These are phyloP conservation scores for Agrilus mali DNA, from an alignment of 2,888 invertebrate species.

Conservation along the genomic window DNA sequence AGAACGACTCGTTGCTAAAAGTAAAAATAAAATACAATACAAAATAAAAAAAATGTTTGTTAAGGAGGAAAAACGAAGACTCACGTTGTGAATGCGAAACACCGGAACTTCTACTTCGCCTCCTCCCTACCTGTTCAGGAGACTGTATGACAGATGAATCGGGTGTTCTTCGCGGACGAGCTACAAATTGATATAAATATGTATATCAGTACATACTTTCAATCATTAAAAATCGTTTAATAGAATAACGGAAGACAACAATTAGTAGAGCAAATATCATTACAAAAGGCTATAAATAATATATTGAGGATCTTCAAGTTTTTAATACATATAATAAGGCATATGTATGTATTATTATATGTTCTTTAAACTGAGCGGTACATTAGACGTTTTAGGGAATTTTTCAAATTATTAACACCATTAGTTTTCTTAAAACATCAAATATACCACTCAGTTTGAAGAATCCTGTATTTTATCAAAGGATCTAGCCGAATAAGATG, in stretches of 20 bases:
- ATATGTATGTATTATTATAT: too few relatives aligned
- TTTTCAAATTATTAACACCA: too few relatives aligned
- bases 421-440: too few relatives aligned
- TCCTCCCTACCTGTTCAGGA: conserved; percentile 45
- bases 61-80: conserved; percentile 25
- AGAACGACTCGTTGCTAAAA: conserved; percentile 78
- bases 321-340: too few relatives aligned
- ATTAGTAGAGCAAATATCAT: conserved; percentile 1
- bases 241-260: background rate
- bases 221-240: background rate
- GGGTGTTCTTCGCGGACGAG: conserved; percentile 52
- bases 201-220: conserved; percentile 1
- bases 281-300: too few relatives aligned
- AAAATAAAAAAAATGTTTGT: background rate
- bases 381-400: too few relatives aligned
- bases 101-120: conserved; percentile 54
- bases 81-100: conserved; percentile 90
- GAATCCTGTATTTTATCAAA: too few relatives aligned
- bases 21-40: background rate
- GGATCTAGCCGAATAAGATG: too few relatives aligned
- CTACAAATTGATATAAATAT: conserved; percentile 29
- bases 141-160: conserved; percentile 41
- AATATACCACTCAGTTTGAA: too few relatives aligned
- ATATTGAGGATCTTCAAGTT: too few relatives aligned
- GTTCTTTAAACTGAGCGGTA: too few relatives aligned